Evolutionary conservation across 2,888 invertebrate genomes (phyloP).

Genomic region (Pseudeuparius sepicola): DNA sequence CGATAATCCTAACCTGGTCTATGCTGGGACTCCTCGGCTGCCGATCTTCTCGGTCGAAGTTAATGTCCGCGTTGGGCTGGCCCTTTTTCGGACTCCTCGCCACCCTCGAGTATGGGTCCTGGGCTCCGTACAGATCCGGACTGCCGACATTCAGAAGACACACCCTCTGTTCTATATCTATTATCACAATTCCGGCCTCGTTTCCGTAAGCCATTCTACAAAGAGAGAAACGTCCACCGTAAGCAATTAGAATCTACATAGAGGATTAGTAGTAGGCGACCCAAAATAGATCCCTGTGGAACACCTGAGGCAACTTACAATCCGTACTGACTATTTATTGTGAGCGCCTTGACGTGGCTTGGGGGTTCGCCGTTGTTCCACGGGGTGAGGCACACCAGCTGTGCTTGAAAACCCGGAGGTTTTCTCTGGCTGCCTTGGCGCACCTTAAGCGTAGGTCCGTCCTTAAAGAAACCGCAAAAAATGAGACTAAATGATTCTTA

Average conservation of each 20-base stretch:
- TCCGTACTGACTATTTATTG: constrained; percentile 93
- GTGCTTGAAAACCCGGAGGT: constrained; percentile 93
- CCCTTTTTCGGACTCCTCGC: constrained; percentile 38
- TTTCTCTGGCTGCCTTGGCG: constrained; percentile 72
- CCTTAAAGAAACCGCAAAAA: constrained; percentile 29
- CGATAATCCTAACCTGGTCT: constrained; percentile 77
- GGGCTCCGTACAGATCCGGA: constrained; percentile 81
- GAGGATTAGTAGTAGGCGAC: no score
- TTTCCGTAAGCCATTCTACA: constrained; percentile 93
- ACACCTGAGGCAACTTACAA: constrained; percentile 62
- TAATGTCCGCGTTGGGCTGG: constrained; percentile 32
- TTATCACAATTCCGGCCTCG: constrained; percentile 89
- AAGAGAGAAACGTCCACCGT: no score
- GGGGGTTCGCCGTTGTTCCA: constrained; percentile 70
- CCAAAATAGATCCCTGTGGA: not conserved
- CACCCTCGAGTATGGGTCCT: constrained; percentile 73
- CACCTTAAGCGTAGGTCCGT: constrained; percentile 47
- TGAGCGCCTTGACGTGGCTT: constrained; percentile 78
- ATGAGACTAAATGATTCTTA: no score
- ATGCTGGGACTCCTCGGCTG: constrained; percentile 76
- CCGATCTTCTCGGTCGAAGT: constrained; percentile 33
- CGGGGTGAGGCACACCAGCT: constrained; percentile 85
- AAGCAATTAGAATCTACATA: no score
- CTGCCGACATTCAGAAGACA: constrained; percentile 83
- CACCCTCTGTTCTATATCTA: constrained; percentile 86